Percentiles rank a stretch among this genome's conserved stretches.
phyloP scores from a whole-genome alignment of 1,140 invertebrate species.

The Trachelipus rathkii region DNA sequence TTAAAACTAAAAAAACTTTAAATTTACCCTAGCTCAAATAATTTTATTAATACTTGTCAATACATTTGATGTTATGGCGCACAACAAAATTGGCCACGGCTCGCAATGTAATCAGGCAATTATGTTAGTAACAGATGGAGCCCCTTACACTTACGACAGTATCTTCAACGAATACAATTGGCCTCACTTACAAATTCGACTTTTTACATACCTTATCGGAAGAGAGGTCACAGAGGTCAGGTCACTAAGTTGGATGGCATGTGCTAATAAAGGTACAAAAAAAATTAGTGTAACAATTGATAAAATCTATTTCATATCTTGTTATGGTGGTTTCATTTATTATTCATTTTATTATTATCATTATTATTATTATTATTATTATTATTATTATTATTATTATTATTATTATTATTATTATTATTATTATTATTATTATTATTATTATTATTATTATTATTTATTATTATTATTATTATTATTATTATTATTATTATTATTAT shows the following conservation, averaged over 20 bases:
- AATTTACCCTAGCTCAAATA: background rate
- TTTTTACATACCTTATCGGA: slow-evolving; percentile 97
- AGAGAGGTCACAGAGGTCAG: slow-evolving; percentile 85
- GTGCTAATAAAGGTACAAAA: slow-evolving; percentile 80
- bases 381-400: too few species aligned
- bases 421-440: background rate
- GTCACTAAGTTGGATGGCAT: slow-evolving; percentile 96
- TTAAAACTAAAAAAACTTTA: background rate
- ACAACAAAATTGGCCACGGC: slow-evolving; percentile 57
- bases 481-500: too few species aligned
- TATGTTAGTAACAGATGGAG: slow-evolving; percentile 97
- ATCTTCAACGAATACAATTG: slow-evolving; percentile 86
- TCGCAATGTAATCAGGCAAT: slow-evolving; percentile 94
- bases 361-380: too few species aligned
- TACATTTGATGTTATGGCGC: slow-evolving; percentile 1
- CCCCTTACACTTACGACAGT: slow-evolving; percentile 86
- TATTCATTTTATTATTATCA: too few species aligned
- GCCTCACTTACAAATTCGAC: slow-evolving; percentile 76
- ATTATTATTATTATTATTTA: too few species aligned
- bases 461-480: too few species aligned
- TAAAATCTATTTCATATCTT: too few species aligned
- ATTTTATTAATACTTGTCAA: too few species aligned
- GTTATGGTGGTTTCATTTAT: too few species aligned
- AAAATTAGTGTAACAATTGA: too few species aligned
- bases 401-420: slow-evolving; percentile 2